Conservation (phyloP, 2,797 vertebrate genomes). For the Fringilla coelebs region DNA sequence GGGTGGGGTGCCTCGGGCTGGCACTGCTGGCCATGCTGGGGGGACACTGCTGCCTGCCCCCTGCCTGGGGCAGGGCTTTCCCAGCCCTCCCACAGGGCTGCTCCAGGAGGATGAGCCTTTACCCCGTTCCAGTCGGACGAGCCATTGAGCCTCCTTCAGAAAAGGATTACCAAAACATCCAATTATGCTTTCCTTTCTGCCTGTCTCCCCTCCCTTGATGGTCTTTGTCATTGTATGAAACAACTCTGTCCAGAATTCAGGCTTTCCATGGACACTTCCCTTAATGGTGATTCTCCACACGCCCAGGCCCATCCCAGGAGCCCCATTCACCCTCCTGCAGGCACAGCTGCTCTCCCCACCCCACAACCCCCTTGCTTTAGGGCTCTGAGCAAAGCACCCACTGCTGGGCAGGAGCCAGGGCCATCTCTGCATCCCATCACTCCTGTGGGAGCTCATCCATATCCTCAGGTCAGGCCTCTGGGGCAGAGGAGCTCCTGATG, state of each 20-base stretch:
- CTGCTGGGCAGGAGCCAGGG: neutral
- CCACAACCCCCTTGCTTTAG: rapidly evolving
- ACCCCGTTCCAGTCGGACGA: neutral
- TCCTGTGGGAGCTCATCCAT: neutral
- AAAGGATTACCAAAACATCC: constrained; percentile 27
- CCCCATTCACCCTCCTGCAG: neutral
- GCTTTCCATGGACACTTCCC: neutral
- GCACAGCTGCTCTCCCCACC: neutral
- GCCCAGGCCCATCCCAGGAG: neutral
- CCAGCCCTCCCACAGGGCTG: neutral
- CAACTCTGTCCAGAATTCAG: neutral
- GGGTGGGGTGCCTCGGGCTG: neutral
- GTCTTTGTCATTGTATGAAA: neutral
- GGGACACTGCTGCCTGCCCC: neutral
- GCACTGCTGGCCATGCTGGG: neutral
- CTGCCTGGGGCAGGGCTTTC: neutral
- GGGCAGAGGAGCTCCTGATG: neutral
- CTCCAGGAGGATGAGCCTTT: neutral
- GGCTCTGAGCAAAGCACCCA: neutral
- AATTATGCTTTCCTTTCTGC: neutral
- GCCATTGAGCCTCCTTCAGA: neutral
- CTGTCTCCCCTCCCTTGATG: neutral
- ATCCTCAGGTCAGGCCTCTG: neutral
- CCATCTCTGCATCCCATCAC: neutral
- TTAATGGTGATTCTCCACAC: neutral